Evolutionary conservation across 2,113 vertebrate species (phyloP), one percentile per base, ranked within the genome.

Genomic region (Myotis davidii): DNA sequence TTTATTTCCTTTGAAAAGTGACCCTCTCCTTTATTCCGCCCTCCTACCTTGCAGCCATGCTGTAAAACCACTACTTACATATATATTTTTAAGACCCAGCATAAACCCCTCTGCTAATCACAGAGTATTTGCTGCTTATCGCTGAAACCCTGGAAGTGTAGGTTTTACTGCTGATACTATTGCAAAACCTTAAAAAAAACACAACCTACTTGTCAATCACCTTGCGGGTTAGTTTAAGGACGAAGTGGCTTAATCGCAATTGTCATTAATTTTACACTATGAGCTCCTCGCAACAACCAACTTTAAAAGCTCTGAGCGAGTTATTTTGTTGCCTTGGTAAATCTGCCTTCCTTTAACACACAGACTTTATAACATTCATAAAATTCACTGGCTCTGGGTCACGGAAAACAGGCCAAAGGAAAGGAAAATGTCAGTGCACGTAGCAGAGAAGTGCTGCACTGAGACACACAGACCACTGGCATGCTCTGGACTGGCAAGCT

Each of bases 401-500:
- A 88, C 39, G 94, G 48, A 54, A 92, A 95, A 87, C 13, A 81
- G 56, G 64, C 48, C 91, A 74, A 25, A 84, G 52, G 82, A 81
- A 91, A 86, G 73, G 67, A 74, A 67, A 82, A 59, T 90, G 79
- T 39, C 61, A 87, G 6, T 11, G 29, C 59, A 64, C 10, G 42
- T 13, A 27, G 12, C 34, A 95, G 72, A 76, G 82, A 72, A 82
- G 67, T 5, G 39, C 5, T 9, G 54, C 94, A 25, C 56, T 23
- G 5, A 67, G 32, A 73, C 3, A 21, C 16, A 52, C 20, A 52
- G 18, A 1, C n/a, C 8, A 50, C 18, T 18, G 14, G n/a, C 6
- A 67, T 56, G 37, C 96, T 56, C 25, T 65, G 70, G 14, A 45
- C 48, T 8, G 42, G 88, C 9, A 32, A 72, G 69, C 39, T 18